Base-by-base conservation (phyloP, 2,113 vertebrate species). In the Gymnarchus niloticus region DNA sequence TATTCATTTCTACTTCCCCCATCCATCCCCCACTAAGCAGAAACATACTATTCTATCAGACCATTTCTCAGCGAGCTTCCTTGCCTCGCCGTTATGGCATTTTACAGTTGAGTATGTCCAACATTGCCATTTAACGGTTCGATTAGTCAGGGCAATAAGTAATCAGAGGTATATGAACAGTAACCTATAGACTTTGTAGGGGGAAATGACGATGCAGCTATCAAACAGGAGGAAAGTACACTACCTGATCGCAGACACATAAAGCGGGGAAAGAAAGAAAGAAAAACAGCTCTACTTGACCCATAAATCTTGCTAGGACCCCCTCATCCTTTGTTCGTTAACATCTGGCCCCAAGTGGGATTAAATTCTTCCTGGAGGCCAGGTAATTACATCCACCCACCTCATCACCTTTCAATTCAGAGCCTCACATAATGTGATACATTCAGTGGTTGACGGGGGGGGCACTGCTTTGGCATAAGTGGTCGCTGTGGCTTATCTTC, bases 401-500 rank as follows among this genome's bases (percentile, higher is more conserved):
- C 48, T 76, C 48, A 33, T 46, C 28, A 49, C n/a, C 33, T 80
- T 23, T 56, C 41, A 48, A 52, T 77, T 56, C 33, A 52, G 56
- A 61, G 86, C 73, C 86, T 81, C 78, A 86, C 65, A 84, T 87
- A 83, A 86, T 7, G 56, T 25, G 48, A n/a, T 46, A n/a, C 82
- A 28, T 49, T 28, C 12, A 51, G 49, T 90, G 54, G 76, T 85
- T 49, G 81, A 48, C 46, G 83, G 44, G 88, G 65, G 87, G 65
- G 87, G 80, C 46, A 14, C 1, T 3, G 2, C 23, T 56, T 37
- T 83, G 17, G 84, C 86, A 89, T 88, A 91, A 89, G 19, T 85
- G 51, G 12, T 88, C 88, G 88, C 90, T 89, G 89, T 89, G 88
- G 80, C 88, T 85, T 86, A 56, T 76, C 59, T 65, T 86, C 87